These are phyloP conservation scores for Pao palembangensis DNA, from an alignment of 2,113 vertebrate species.

Conservation along the genomic window DNA sequence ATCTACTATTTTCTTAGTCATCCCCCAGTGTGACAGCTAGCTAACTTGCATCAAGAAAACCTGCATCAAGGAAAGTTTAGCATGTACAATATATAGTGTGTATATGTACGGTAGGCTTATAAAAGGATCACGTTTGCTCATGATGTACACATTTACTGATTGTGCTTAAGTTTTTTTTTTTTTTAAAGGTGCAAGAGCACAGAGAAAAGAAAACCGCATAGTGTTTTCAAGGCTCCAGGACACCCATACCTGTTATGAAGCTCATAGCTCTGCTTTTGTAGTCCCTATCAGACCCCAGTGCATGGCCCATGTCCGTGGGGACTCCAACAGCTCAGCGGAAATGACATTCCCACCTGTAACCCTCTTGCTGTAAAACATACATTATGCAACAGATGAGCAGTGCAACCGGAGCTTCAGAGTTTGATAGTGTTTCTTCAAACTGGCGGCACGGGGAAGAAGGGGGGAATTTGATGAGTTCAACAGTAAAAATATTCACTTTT, in stretches of 20 bases:
- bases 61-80: no score
- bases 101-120: no score
- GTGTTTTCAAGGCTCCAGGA: no score
- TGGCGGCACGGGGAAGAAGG: conserved; percentile 55
- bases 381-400: conserved; percentile 76
- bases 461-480: conserved; percentile 74
- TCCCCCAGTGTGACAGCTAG: conserved; percentile 51
- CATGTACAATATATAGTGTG: no score
- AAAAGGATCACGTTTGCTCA: no score
- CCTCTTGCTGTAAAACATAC: conserved; percentile 64
- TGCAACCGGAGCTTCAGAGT: conserved; percentile 67
- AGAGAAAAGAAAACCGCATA: no score
- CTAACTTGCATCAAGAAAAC: conserved; percentile 24
- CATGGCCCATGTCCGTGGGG: conserved; percentile 42
- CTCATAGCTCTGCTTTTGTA: conserved; percentile 37
- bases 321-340: conserved; percentile 67
- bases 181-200: no score
- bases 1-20: conserved; percentile 54
- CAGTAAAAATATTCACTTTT: conserved; percentile 73
- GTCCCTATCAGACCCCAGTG: conserved; percentile 42
- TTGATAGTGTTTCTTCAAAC: conserved; percentile 69
- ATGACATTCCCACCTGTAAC: conserved; percentile 64
- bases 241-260: no score
- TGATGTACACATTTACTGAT: no score
- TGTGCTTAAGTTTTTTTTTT: no score